Percentiles rank a stretch among this genome's conserved stretches.
Conservation (phyloP, 2,888 invertebrate species). For the Philereme transversata region DNA sequence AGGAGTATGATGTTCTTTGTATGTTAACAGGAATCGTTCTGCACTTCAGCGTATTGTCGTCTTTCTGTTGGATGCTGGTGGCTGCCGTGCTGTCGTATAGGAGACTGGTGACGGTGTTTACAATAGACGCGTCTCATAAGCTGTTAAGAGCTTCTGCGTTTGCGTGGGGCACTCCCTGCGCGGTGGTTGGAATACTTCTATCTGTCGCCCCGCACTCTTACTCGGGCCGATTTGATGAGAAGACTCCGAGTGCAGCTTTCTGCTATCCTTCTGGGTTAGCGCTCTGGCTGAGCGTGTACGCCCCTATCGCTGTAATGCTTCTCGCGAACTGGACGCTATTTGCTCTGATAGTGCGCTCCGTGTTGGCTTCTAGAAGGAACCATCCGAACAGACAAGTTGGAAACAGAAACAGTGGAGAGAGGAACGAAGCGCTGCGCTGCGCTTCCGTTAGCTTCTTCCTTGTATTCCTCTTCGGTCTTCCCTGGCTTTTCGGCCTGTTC, state of each 20-base stretch:
- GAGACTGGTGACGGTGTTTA: slow-evolving; percentile 86
- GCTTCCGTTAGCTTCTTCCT: slow-evolving; percentile 83
- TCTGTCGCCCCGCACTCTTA: slow-evolving; percentile 74
- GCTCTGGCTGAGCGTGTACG: slow-evolving; percentile 81
- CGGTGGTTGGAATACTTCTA: slow-evolving; percentile 80
- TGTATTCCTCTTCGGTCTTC: slow-evolving; percentile 85
- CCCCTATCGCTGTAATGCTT: slow-evolving; percentile 81
- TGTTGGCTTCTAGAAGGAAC: slow-evolving; percentile 75
- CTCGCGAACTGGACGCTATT: slow-evolving; percentile 84
- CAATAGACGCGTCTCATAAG: slow-evolving; percentile 83
- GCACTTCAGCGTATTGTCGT: slow-evolving; percentile 87
- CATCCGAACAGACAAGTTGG: slow-evolving; percentile 48
- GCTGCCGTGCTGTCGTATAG: slow-evolving; percentile 87
- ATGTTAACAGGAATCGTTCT: slow-evolving; percentile 83
- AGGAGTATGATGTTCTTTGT: slow-evolving; percentile 72
- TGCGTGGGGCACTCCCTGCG: slow-evolving; percentile 85
- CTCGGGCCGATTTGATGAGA: slow-evolving; percentile 65
- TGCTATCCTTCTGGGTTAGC: slow-evolving; percentile 83
- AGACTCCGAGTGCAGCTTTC: slow-evolving; percentile 67
- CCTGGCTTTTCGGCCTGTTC: slow-evolving; percentile 84
- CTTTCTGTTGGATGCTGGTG: slow-evolving; percentile 90
- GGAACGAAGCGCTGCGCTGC: slow-evolving; percentile 79
- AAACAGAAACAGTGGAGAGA: slow-evolving; percentile 69
- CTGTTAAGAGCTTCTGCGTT: slow-evolving; percentile 85
- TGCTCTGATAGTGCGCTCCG: slow-evolving; percentile 81